These are phyloP conservation scores for Polypterus senegalus DNA, from an alignment of 2,113 vertebrate species.

Conservation along the genomic window DNA sequence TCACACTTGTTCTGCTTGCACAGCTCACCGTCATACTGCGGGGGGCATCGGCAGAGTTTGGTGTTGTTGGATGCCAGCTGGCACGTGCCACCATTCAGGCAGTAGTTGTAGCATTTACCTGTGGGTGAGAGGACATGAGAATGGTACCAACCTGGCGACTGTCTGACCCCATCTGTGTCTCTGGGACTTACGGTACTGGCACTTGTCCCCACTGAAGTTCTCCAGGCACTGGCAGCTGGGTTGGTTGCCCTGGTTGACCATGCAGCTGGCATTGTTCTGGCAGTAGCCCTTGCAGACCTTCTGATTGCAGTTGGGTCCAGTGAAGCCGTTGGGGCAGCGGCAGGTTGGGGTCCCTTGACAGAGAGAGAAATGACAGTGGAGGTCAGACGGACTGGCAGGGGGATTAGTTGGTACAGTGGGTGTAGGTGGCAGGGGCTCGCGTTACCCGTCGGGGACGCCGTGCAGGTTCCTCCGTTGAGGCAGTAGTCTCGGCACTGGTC, in stretches of 20 bases:
- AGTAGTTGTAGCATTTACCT: conserved; percentile 77
- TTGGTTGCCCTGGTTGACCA: conserved; percentile 84
- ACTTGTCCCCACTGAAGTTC: conserved; percentile 73
- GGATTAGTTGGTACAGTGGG: neutral
- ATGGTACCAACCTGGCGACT: neutral
- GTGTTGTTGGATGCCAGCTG: conserved; percentile 53
- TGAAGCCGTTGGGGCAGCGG: conserved; percentile 84
- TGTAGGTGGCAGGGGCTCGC: neutral
- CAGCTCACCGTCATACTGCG: conserved; percentile 54
- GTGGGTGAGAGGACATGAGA: neutral
- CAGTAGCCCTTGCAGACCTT: conserved; percentile 74
- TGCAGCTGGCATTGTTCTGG: conserved; percentile 71
- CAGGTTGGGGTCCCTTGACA: conserved; percentile 75
- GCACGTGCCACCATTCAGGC: conserved; percentile 70
- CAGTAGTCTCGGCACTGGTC: conserved; percentile 86
- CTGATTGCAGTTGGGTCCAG: conserved; percentile 72
- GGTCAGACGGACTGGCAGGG: neutral
- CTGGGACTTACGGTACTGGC: conserved; percentile 80
- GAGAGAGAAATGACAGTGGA: neutral
- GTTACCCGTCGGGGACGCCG: conserved; percentile 72
- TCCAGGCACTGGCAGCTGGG: conserved; percentile 69
- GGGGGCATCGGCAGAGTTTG: conserved; percentile 66
- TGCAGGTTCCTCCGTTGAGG: conserved; percentile 83
- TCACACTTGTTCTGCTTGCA: conserved; percentile 74
- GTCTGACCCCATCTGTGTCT: neutral